Evolutionary conservation across 2,113 vertebrate species (phyloP), one percentile per base, ranked within the genome.

Genomic region (Clarias macrocephalus): DNA sequence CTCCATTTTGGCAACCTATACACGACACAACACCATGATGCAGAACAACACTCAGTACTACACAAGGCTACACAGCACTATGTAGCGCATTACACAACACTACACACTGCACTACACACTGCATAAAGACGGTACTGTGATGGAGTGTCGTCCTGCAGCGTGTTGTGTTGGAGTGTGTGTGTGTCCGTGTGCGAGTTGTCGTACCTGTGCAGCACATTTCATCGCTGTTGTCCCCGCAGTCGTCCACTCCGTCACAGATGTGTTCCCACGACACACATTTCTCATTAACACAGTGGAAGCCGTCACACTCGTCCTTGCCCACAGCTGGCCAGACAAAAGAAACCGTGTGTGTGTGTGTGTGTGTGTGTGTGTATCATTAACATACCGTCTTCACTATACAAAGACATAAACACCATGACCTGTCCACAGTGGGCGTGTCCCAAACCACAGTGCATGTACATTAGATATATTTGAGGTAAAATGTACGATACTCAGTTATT

Each of bases 161-260:
- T n/a, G n/a, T n/a, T n/a, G n/a, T n/a, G n/a, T n/a, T n/a, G n/a
- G n/a, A n/a, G n/a, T n/a, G n/a, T n/a, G 57, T 30, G 76, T 79
- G 19, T 72, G 30, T n/a, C 2, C 1, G 18, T 3, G 19, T 73
- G 33, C 7, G 75, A 21, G n/a, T 33, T 19, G 6, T 48, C 59
- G 52, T 90, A 99, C 98, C 90, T 96, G 90, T 95, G 86, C 98
- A 99, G 93, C 98, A 99, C 88, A 98, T 94, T 92, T 99, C 98
- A 19, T 99, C 98, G 60, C 98, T 99, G 62, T 91, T 91, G 89
- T 99, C 98, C 52, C 96, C 98, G 54, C 98, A 99, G 88, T 99
- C 94, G 65, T 99, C 95, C 5, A 96, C 65, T 0, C 97, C 97
- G 30, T 99, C 76, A 82, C 98, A 99, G 0, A 95, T 93, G 79